phyloP scores from a whole-genome alignment of 2,888 invertebrate species.

The Andrena camellia region DNA sequence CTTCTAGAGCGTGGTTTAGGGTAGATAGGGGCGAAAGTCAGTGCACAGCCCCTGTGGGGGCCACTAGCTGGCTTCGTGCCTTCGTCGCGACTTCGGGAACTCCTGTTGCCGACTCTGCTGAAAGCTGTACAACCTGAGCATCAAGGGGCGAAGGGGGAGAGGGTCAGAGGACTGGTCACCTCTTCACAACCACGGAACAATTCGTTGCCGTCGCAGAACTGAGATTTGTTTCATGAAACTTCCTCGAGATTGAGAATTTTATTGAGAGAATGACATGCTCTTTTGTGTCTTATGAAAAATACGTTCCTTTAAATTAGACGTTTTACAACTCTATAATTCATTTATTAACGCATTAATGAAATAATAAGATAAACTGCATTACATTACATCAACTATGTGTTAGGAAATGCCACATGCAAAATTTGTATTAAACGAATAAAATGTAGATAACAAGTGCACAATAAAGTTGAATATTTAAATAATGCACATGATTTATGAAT shows the following conservation, averaged over 20 bases:
- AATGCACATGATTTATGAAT: too few species aligned
- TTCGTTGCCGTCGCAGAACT: constrained; percentile 52
- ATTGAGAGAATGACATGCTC: constrained; percentile 5
- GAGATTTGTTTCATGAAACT: constrained; percentile 57
- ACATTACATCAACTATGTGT: too few species aligned
- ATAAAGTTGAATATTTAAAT: too few species aligned
- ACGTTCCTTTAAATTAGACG: constrained; percentile 11
- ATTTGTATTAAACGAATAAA: too few species aligned
- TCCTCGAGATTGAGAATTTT: constrained; percentile 36
- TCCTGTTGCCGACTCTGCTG: constrained; percentile 82
- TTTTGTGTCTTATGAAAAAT: background rate
- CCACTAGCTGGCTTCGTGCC: constrained; percentile 82
- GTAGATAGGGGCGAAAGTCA: constrained; percentile 81
- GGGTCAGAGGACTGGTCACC: constrained; percentile 57
- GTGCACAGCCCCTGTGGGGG: constrained; percentile 83
- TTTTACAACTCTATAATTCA: constrained; percentile 26
- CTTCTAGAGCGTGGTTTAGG: constrained; percentile 76
- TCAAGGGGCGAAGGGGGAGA: constrained; percentile 25
- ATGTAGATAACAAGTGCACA: too few species aligned
- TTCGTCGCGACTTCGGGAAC: constrained; percentile 80
- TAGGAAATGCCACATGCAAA: too few species aligned
- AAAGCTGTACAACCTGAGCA: constrained; percentile 78
- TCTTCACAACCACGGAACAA: constrained; percentile 52
- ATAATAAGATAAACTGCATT: too few species aligned
- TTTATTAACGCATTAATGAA: too few species aligned